phyloP scores from a whole-genome alignment of 2,113 vertebrate species.

The Mesembrinibis cayennensis region DNA sequence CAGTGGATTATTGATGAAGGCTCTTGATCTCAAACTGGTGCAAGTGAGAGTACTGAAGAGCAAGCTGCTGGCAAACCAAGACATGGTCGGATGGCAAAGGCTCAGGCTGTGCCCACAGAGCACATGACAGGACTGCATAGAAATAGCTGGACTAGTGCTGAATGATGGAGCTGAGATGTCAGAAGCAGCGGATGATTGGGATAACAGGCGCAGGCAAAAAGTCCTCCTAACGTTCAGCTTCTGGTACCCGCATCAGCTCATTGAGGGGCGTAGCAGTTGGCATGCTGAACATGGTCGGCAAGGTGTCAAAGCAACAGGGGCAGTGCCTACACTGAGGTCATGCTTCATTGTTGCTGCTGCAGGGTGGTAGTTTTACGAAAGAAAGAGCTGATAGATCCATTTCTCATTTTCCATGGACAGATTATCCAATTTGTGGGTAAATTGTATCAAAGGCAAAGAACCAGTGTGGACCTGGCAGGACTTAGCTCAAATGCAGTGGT shows the following conservation, averaged over 20 bases:
- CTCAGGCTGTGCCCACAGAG: background rate
- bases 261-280: background rate
- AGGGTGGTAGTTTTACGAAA: background rate
- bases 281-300: rapidly evolving
- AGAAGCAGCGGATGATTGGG: background rate
- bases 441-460: background rate
- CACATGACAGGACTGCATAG: rapidly evolving
- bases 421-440: constrained; percentile 11
- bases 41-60: background rate
- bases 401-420: background rate
- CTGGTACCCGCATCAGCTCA: rapidly evolving
- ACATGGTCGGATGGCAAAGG: background rate
- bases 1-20: background rate
- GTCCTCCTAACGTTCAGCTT: background rate
- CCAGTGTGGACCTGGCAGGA: background rate
- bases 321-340: rapidly evolving
- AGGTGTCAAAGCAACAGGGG: background rate
- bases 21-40: background rate
- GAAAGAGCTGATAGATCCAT: background rate
- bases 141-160: background rate
- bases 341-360: background rate
- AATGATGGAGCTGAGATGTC: background rate
- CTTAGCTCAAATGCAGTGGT: background rate
- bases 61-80: background rate
- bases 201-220: background rate